Base-by-base conservation (phyloP, 2,888 invertebrate species). In the Drosophila mimetica region DNA sequence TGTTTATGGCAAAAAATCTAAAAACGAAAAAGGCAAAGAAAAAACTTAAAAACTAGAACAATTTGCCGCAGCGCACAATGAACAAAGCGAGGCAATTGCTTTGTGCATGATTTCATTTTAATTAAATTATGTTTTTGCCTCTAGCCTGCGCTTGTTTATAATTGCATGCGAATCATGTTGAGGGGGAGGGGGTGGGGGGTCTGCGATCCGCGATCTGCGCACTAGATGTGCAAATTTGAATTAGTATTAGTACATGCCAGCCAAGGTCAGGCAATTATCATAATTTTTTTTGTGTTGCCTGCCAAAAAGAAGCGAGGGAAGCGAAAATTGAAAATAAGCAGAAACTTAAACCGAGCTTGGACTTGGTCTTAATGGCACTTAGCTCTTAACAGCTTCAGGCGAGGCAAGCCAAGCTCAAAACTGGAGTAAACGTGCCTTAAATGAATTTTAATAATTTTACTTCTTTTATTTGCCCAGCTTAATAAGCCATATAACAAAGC, bases 51-150 rank as follows among this genome's bases (percentile, higher is more conserved):
- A 84, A 80, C 84, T 86, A 81, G 86, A 81, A 81, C 81, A 80
- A 86, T 86, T 86, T 86, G 81, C 74, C 74, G 66, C 63, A 37
- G 80, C 75, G 79, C 79, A 85, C 86, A 82, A 75, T 83, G 84
- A 81, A 86, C 86, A 81, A 81, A 81, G 85, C 87, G 81, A 86
- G 71, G 87, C 81, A 86, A 86, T 81, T 81, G 78, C 88, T 85
- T 75, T 84, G 86, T 82, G 88, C 84, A 84, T 84, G 84, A 84
- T 87, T 84, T 84, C 88, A 85, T 84, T 84, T 84, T 84, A 84
- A 84, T 84, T 84, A 84, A 84, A 84, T 87, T 87, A 87, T 84
- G 83, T 77, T 82, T 81, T 66, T 63, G 64, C 65, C 47, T 65
- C 46, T 63, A 25, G 63, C 55, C 70, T 79, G 77, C 65, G 67